Base-by-base conservation (phyloP, 2,113 vertebrate species). In the Heptranchias perlo region DNA sequence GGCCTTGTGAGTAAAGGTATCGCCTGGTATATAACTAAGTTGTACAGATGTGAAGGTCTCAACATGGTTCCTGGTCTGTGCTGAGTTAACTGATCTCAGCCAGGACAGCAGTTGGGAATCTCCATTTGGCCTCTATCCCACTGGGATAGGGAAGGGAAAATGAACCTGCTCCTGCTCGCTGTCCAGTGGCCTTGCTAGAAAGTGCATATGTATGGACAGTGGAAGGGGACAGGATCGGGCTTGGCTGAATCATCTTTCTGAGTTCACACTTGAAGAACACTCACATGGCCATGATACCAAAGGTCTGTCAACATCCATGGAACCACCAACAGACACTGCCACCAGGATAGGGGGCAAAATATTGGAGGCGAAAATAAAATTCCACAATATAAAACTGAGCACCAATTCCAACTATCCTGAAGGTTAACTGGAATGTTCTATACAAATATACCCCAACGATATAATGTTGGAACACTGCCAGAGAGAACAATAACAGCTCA, bases 401-500 rank as follows among this genome's bases (percentile, higher is more conserved):
- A 62, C 16, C 89, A 64, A 93, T n/a, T 93, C 35, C 58, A 62
- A 62, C n/a, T 39, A 62, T 93, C 89, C 89, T 64, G 58, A 93
- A 93, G 58, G 89, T 93, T 64, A 93, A 93, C 64, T 39, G 35
- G 89, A 39, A 62, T 44, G 58, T 8, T 93, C 58, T 64, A 64
- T 93, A 93, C 35, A 93, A 39, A 64, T 64, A 28, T 35, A 44
- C 35, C 58, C 89, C 58, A 23, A 64, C 35, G 64, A 93, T 93
- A 64, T 64, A 93, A 93, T 62, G n/a, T 64, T 93, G 35, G 31
- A 93, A 47, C 89, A 93, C 58, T 93, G 89, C n/a, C 25, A 91
- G 25, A 14, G 87, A 13, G 54, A 21, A n/a, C 4, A 61, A n/a
- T 16, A 35, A 62, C 16, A 92, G 35, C 6, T 62, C 14, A 62